Conservation (phyloP, 2,113 vertebrate genomes). For the Echinops telfairi region DNA sequence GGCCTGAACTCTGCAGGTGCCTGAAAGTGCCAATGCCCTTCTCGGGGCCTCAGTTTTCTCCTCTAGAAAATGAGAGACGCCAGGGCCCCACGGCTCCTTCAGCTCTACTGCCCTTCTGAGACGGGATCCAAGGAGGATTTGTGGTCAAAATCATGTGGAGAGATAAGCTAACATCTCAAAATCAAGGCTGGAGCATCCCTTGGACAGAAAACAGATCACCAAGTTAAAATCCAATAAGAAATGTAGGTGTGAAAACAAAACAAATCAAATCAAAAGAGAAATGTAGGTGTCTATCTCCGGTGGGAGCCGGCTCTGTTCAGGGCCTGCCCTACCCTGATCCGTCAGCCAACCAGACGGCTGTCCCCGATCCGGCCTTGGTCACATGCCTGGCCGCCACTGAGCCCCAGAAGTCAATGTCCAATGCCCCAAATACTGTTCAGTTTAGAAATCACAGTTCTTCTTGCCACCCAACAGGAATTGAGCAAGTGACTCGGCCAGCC, state of each 20-base stretch:
- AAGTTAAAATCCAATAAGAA: constrained; percentile 55
- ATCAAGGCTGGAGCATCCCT: not conserved
- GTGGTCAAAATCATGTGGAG: not conserved
- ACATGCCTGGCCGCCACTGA: constrained; percentile 67
- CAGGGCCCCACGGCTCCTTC: not conserved
- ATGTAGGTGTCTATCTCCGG: not conserved
- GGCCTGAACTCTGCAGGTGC: not conserved
- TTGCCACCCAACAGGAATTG: constrained; percentile 48
- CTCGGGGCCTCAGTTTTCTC: not conserved
- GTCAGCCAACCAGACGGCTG: constrained; percentile 24
- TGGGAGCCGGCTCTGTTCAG: constrained; percentile 13
- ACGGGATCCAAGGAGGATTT: constrained; percentile 14
- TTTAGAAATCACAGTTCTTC: constrained; percentile 71
- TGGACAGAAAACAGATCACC: not conserved
- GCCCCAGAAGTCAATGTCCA: constrained; percentile 81
- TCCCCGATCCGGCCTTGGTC: constrained; percentile 65
- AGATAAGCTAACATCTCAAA: constrained; percentile 35
- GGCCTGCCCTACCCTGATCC: constrained; percentile 1
- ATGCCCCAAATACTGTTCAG: constrained; percentile 80
- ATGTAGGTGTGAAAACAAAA: no score
- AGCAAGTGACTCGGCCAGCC: constrained; percentile 45
- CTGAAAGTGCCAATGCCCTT: not conserved
- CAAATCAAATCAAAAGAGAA: not conserved
- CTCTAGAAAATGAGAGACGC: not conserved
- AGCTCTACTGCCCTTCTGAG: not conserved